Evolutionary conservation across 2,888 invertebrate species (phyloP).

Genomic region (Pasiphila rectangulata): DNA sequence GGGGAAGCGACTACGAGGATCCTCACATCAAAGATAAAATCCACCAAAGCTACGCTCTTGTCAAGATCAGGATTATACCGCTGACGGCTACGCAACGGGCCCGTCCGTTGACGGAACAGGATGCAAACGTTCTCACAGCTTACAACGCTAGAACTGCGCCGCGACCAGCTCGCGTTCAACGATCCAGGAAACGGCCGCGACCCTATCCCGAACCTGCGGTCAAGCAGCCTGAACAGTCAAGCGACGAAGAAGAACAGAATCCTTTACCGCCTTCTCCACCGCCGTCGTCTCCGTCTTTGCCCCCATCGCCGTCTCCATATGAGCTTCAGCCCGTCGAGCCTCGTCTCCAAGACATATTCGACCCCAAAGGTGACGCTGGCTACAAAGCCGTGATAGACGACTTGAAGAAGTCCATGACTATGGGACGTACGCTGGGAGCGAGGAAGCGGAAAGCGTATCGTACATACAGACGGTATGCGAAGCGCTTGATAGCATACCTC

Average conservation of each 20-base stretch:
- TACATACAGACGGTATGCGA: constrained; percentile 74
- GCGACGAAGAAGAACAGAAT: constrained; percentile 74
- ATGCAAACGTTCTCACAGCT: constrained; percentile 75
- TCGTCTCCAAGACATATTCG: constrained; percentile 71
- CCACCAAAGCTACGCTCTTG: constrained; percentile 74
- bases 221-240: constrained; percentile 59
- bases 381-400: constrained; percentile 79
- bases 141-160: constrained; percentile 77
- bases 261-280: constrained; percentile 70
- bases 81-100: constrained; percentile 70
- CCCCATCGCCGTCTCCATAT: constrained; percentile 70
- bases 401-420: constrained; percentile 79
- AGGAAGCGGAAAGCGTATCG: constrained; percentile 74
- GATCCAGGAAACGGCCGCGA: constrained; percentile 58
- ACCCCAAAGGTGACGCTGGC: constrained; percentile 77
- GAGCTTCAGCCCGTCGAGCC: constrained; percentile 72
- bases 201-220: constrained; percentile 64
- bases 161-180: constrained; percentile 63
- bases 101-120: constrained; percentile 74
- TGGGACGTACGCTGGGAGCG: constrained; percentile 70
- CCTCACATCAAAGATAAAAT: constrained; percentile 73
- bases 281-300: constrained; percentile 70
- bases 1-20: constrained; percentile 76
- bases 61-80: constrained; percentile 76
- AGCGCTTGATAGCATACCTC: constrained; percentile 69